phyloP scores from a whole-genome alignment of 37 sponge, comb jelly and placozoan genomes.

The Oscarella lobularis region DNA sequence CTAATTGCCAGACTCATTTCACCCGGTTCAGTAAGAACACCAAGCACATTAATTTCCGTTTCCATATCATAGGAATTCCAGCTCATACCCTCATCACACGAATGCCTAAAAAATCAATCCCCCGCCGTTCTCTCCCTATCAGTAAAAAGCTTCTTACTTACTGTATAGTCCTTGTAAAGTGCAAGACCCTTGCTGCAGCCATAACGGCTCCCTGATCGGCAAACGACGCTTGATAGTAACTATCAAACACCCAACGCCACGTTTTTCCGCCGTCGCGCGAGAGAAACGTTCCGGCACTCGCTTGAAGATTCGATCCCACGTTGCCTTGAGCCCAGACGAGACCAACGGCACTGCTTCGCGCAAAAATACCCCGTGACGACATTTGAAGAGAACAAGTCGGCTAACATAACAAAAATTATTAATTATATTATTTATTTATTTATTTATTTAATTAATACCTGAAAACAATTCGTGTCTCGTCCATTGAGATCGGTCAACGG shows the following conservation, averaged over 20 bases:
- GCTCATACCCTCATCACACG: conserved; percentile 53
- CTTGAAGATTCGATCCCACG: neutral
- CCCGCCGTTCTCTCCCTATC: too few species aligned
- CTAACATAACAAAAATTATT: conserved; percentile 12
- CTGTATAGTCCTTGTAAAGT: too few species aligned
- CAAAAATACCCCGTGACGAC: conserved; percentile 50
- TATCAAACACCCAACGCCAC: conserved; percentile 1
- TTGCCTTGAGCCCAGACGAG: conserved; percentile 64
- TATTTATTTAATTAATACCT: too few species aligned
- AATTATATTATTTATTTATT: too few species aligned
- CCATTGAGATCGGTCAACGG: conserved; percentile 23
- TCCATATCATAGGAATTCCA: conserved; percentile 7
- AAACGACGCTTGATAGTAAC: neutral
- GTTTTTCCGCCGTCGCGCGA: neutral
- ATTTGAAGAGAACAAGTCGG: conserved; percentile 71
- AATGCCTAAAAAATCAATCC: conserved; percentile 9
- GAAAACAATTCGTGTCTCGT: conserved; percentile 13
- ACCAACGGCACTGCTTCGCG: conserved; percentile 55
- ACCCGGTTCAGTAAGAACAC: conserved; percentile 59
- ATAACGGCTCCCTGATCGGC: neutral
- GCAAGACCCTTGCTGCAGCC: too few species aligned
- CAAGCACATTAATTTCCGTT: conserved; percentile 21
- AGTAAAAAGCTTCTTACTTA: too few species aligned
- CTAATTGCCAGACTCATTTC: conserved; percentile 42
- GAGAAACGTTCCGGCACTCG: neutral